These are phyloP conservation scores for Teleiodes luculella DNA, from an alignment of 2,888 invertebrate species.

Conservation along the genomic window DNA sequence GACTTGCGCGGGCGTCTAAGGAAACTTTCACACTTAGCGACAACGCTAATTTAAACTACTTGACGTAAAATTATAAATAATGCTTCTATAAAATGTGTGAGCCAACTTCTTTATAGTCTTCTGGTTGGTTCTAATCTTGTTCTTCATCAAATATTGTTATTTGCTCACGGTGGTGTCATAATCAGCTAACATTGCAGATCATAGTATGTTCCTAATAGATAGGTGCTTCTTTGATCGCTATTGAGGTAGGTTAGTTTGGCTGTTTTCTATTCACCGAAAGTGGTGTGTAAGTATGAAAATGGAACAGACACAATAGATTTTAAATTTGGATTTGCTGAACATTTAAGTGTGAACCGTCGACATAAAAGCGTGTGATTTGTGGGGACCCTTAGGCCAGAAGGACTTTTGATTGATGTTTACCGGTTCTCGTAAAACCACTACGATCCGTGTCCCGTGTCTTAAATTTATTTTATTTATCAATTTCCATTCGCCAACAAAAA, in stretches of 20 bases:
- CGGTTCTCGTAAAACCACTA: constrained; percentile 28
- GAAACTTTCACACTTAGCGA: constrained; percentile 5
- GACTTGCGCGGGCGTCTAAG: constrained; percentile 3
- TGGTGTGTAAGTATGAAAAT: no score
- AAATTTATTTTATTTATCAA: constrained; percentile 13
- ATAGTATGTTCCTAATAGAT: no score
- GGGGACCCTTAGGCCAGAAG: background rate
- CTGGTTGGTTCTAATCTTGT: no score
- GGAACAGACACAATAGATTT: no score
- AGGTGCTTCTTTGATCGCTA: no score
- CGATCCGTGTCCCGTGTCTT: constrained; percentile 10
- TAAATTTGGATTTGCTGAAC: background rate
- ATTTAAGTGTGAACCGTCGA: background rate
- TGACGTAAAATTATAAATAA: background rate
- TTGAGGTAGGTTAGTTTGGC: no score
- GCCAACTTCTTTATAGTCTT: no score
- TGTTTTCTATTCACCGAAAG: no score
- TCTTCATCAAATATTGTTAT: no score
- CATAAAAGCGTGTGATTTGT: background rate
- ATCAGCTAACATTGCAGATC: no score
- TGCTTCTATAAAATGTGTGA: no score
- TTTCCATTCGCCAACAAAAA: constrained; percentile 5
- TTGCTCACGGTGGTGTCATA: no score
- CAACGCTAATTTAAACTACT: background rate
- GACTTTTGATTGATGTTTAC: constrained; percentile 36